A percentile compares a stretch with the other conserved stretches of the same genome.
These are phyloP conservation scores for Vanessa atalanta DNA, from an alignment of 1,140 invertebrate genomes.

Conservation along the genomic window DNA sequence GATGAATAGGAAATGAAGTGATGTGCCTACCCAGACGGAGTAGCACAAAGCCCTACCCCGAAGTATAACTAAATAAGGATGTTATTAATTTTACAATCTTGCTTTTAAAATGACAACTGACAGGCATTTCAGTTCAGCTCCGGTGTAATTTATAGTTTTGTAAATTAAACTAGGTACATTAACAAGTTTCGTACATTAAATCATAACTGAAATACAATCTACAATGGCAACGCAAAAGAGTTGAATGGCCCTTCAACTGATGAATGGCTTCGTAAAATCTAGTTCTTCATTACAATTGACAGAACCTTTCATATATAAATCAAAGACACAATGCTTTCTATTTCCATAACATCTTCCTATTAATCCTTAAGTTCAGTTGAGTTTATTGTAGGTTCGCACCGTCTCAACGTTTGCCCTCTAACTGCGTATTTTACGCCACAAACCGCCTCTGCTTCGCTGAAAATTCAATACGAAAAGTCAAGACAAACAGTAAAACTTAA, in stretches of 20 bases:
- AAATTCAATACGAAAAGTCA: constrained; percentile 36
- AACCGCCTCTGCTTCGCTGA: constrained; percentile 45
- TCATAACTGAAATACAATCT: neutral
- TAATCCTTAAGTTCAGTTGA: constrained; percentile 43
- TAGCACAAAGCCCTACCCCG: no score
- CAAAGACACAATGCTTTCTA: constrained; percentile 49
- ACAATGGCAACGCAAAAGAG: neutral
- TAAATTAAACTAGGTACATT: constrained; percentile 2
- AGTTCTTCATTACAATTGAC: constrained; percentile 12
- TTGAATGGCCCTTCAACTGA: neutral
- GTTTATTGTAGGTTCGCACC: constrained; percentile 35
- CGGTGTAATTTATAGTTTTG: neutral
- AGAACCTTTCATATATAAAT: constrained; percentile 35
- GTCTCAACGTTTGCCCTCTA: constrained; percentile 41
- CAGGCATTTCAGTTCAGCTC: no score
- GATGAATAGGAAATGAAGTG: no score
- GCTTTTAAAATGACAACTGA: no score
- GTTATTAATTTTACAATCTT: no score
- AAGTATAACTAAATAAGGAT: no score
- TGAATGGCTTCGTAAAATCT: constrained; percentile 15
- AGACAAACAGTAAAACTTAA: constrained; percentile 54
- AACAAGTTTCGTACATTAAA: constrained; percentile 11
- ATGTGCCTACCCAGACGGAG: no score
- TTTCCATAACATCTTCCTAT: constrained; percentile 46
- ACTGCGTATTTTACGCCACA: constrained; percentile 52